Base-by-base conservation (phyloP, 1,140 invertebrate species). In the Drosophila paulistorum region DNA sequence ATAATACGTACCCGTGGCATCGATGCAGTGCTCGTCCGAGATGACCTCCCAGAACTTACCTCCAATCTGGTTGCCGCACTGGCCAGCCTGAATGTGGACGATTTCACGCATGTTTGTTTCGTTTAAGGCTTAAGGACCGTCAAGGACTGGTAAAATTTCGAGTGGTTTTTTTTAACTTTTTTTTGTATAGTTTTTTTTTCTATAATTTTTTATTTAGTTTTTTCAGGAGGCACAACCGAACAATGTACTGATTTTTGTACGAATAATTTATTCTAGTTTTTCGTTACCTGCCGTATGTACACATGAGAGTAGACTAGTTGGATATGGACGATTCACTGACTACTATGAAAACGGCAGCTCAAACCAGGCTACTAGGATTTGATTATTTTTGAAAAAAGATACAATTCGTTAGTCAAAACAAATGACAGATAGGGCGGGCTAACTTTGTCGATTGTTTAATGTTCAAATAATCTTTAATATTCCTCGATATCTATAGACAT, bases 51-150 rank as follows among this genome's bases (percentile, higher is more conserved):
- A 95, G 85, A 95, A 95, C 93, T 95, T 97, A 65, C 96, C 95
- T 79, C 96, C 96, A 84, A 97, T 97, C 92, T 97, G 97, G 93
- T 97, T 97, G 71, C 97, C 97, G 93, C 97, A 98, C 91, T 97
- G 96, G 68, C 96, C 96, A 79, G 95, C 96, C 92, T 97, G 96
- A 64, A 96, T 93, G 92, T 96, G 96, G 65, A 96, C 95, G 74
- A 96, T 96, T 95, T 96, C 96, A 93, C 96, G 95, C 96, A 96
- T 96, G 81, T 92, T 80, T 48, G 48, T 3, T 68, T 13, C 3
- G 13, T 39, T 39, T 39, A 7, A 2, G 11, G 20, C 9, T 7
- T 60, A 30, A 45, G 33, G 60, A 7, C 1, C 11, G 41, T 20
- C 14, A 41, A 23, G 20, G 23, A 71, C 23, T 9, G 17, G 30